These are phyloP conservation scores for Lepus americanus DNA, from an alignment of 2,113 vertebrate genomes.

Conservation along the genomic window DNA sequence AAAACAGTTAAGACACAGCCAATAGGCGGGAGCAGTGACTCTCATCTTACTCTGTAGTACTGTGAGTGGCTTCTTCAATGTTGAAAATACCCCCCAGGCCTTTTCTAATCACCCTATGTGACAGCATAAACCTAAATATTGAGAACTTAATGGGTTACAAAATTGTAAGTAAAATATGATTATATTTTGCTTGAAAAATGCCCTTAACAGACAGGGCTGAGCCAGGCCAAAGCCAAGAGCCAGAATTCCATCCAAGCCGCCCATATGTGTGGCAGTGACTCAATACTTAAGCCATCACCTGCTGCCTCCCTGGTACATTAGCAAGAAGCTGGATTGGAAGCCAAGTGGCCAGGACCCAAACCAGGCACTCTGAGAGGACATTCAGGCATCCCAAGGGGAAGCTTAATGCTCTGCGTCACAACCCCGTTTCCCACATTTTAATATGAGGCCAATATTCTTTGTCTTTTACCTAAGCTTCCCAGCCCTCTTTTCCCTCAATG, in stretches of 20 bases:
- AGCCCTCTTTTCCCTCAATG: not conserved
- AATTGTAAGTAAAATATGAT: not conserved
- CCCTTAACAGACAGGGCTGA: too few species aligned
- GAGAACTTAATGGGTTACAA: not conserved
- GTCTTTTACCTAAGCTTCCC: not conserved
- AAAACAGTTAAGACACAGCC: too few species aligned
- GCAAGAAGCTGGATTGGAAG: too few species aligned
- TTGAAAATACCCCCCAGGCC: not conserved
- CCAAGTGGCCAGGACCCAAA: too few species aligned
- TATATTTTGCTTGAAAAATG: constrained; percentile 40
- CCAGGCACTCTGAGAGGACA: too few species aligned
- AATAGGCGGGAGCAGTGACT: not conserved
- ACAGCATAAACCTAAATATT: not conserved
- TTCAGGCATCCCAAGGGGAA: too few species aligned
- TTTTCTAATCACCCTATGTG: not conserved
- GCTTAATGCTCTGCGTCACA: too few species aligned
- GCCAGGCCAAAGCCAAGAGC: too few species aligned
- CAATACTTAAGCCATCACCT: too few species aligned
- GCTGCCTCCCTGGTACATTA: too few species aligned
- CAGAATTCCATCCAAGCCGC: too few species aligned
- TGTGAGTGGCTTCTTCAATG: not conserved
- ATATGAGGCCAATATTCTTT: not conserved
- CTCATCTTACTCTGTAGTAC: not conserved
- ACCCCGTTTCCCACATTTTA: not conserved
- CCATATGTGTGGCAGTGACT: too few species aligned